Base-by-base conservation (phyloP, 2,888 invertebrate species). In the Drosophila ochracea region DNA sequence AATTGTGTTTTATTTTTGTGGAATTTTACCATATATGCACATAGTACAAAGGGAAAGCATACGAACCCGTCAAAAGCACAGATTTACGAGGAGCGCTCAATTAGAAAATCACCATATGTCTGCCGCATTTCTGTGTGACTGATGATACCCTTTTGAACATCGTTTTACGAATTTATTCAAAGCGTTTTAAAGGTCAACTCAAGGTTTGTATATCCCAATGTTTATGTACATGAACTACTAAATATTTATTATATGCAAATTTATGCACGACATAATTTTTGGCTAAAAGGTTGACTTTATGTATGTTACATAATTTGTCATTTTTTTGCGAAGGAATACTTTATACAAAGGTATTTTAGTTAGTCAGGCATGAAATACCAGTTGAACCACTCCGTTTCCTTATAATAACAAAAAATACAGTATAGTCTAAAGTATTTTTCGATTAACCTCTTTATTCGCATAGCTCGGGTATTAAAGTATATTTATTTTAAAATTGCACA, bases 71-170 rank as follows among this genome's bases (percentile, higher is more conserved):
- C 81, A 69, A 54, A 61, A 68, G 66, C 68, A 66, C 60, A 73
- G 68, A 81, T 73, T 64, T 77, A 80, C 60, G 78, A 68, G 68
- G 13, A 25, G 68, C 77, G 63, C 41, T 68, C 81, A 78, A 77
- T 78, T 81, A 77, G 81, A 78, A 78, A 77, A 68, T 73, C 73
- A 73, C 25, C 81, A 78, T 77, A 81, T 73, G 73, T 68, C 68
- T 41, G 47, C 55, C 41, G 1, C 10, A 43, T 28, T 43, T 33
- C 10, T 43, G 13, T 65, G n/a, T 43, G 47, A 58, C 41, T 25
- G 41, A 39, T 53, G 50, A 28, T 39, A 30, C 50, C 61, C 50
- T 33, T 59, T 70, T 54, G 43, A 57, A 58, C 50, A 64, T 39
- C 30, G 63, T 64, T 66, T 60, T 61, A 31, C 60, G 35, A 66